These are phyloP conservation scores for Patella depressa DNA, from an alignment of 2,888 invertebrate genomes.

Conservation along the genomic window DNA sequence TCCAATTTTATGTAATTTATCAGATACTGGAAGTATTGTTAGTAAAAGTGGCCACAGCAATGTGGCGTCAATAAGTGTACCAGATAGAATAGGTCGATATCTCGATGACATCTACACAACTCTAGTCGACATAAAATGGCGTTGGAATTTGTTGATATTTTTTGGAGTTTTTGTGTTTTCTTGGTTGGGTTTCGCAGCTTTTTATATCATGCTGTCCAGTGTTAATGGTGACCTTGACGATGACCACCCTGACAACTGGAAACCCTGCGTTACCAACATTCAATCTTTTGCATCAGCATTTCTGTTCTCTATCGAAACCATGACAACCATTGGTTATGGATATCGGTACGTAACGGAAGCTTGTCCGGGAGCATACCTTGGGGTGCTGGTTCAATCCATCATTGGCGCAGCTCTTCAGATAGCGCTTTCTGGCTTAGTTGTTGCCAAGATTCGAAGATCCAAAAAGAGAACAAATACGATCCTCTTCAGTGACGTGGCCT, in stretches of 20 bases:
- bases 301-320: constrained; percentile 95
- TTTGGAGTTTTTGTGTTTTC: constrained; percentile 84
- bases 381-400: constrained; percentile 91
- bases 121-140: constrained; percentile 93
- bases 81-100: constrained; percentile 80
- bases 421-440: constrained; percentile 83
- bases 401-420: constrained; percentile 83
- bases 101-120: constrained; percentile 89
- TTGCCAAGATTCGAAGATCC: constrained; percentile 93
- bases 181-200: constrained; percentile 85
- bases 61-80: constrained; percentile 91
- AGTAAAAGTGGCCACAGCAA: constrained; percentile 74
- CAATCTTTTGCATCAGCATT: constrained; percentile 91
- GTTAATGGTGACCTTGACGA: constrained; percentile 68
- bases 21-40: constrained; percentile 3
- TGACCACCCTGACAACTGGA: constrained; percentile 29
- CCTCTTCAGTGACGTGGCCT: constrained; percentile 91
- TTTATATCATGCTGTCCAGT: constrained; percentile 68
- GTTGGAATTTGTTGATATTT: constrained; percentile 86
- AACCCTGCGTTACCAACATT: constrained; percentile 78
- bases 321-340: constrained; percentile 95
- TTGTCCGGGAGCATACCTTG: constrained; percentile 90
- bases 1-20: neutral
- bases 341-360: constrained; percentile 88
- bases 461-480: constrained; percentile 94